phyloP scores from a whole-genome alignment of 2,888 invertebrate genomes.

The Xestia sexstrigata region DNA sequence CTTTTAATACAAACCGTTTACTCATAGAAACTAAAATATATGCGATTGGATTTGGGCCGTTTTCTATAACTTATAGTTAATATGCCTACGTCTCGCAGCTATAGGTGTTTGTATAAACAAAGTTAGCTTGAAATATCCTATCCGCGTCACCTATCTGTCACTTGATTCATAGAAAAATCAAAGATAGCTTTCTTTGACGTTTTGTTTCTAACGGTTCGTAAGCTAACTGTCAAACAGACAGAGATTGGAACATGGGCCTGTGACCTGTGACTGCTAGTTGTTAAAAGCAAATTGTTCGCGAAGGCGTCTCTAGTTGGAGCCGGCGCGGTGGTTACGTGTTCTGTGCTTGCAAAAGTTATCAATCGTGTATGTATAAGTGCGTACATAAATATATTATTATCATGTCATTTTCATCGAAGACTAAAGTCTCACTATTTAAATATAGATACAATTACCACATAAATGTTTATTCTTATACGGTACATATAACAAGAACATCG shows the following conservation, averaged over 20 bases:
- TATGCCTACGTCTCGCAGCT: no score
- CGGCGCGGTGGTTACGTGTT: not conserved
- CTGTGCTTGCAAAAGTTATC: slow-evolving; percentile 4
- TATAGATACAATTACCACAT: slow-evolving; percentile 11
- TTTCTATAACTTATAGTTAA: no score
- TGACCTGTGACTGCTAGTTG: no score
- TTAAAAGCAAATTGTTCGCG: not conserved
- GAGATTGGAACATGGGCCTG: not conserved
- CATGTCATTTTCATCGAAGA: slow-evolving; percentile 36
- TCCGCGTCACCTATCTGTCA: no score
- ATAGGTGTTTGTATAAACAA: no score
- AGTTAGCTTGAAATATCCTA: no score
- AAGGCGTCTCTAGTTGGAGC: not conserved
- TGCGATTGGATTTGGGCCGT: no score
- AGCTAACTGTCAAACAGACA: no score
- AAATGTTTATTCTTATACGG: slow-evolving; percentile 6
- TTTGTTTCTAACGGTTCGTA: no score
- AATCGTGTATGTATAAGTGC: slow-evolving; percentile 10
- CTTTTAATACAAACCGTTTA: not conserved
- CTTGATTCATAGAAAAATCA: no score
- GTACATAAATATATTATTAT: slow-evolving; percentile 43
- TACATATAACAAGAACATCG: slow-evolving; percentile 16
- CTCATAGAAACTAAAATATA: not conserved
- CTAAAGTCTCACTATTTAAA: slow-evolving; percentile 37
- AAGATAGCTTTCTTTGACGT: no score